Evolutionary conservation across 1,140 invertebrate genomes (phyloP), one percentile per base, ranked within the genome.

Genomic region (Meteorus sp.): DNA sequence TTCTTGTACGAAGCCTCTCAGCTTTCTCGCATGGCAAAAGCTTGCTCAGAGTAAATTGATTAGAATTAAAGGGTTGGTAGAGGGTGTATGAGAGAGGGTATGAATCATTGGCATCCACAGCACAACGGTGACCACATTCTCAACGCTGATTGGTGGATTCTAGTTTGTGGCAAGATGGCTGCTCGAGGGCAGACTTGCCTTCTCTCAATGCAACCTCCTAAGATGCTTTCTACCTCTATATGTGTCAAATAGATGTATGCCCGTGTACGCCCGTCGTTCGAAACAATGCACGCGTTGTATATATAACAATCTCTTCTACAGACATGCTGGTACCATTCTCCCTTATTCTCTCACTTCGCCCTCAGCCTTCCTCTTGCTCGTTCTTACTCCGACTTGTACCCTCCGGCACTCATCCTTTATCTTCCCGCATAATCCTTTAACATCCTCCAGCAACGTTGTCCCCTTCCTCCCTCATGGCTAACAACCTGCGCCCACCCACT

Each of bases 81-180:
- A 44, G 29, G 39, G 29, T 13, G 43, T 59, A 63, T 50, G 51
- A 64, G 56, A 62, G 65, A 63, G 56, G 61, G 64, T 63, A 59
- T 41, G 60, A 60, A 44, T 55, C 59, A 55, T 41, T 37, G 57
- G 58, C 55, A 17, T 60, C 41, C 35, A 56, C 47, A 59, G 48
- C 39, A 60, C 52, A 50, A 71, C 74, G 77, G 78, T 80, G 78
- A 80, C 78, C 77, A 80, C 77, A 80, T 74, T 64, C 77, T 79
- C 76, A 68, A 70, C 73, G 73, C 78, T 79, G 74, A 80, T 80
- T 80, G 78, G 78, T 79, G 75, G 77, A 79, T 75, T 76, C 75
- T 74, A 77, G 77, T 77, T 80, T 79, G 78, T 78, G 77, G 78
- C 77, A 80, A 80, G 76, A 80, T 80, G 78, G 78, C 78, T 77